Base-by-base conservation (phyloP, 2,113 vertebrate genomes). In the Platichthys stellatus region DNA sequence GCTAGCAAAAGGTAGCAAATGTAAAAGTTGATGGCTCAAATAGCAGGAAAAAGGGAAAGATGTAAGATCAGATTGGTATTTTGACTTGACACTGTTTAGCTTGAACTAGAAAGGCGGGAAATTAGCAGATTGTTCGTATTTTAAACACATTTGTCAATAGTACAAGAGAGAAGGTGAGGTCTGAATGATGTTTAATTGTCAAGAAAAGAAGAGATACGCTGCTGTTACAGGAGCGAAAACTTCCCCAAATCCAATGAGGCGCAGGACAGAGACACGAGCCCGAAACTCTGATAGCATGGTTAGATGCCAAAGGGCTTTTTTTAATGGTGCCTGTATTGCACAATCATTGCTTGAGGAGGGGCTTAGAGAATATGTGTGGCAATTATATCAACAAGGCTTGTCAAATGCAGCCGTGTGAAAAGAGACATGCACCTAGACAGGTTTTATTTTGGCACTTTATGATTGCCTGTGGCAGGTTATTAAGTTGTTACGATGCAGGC, bases 391-490 rank as follows among this genome's bases (percentile, higher is more conserved):
- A 47, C 28, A 63, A 49, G 24, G 24, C 13, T 63, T 18, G 43
- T 60, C 31, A 54, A 71, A 53, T 57, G 35, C 35, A 24, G 56
- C 21, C 11, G 43, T 31, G 75, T 47, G 6, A 56, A 72, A 53
- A 60, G 35, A 70, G 47, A 47, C 5, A 18, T 31, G n/a, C 60
- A 75, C 35, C 38, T 56, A 45, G 12, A 62, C 69, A 49, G 60
- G 38, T 80, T 79, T 57, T 69, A 64, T 81, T 73, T 63, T 59
- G 53, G 28, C 59, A 64, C 78, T 80, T 80, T 21, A 60, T 71
- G 31, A 66, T 72, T 26, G n/a, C 58, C 72, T n/a, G 49, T 81
- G 77, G 70, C 60, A 74, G 75, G 76, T 86, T 72, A 86, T 89
- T 82, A 84, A 58, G 63, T 51, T 83, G 24, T 70, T 45, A 57